Conservation (phyloP, 2,888 invertebrate species). For the Epistrophe eligans region DNA sequence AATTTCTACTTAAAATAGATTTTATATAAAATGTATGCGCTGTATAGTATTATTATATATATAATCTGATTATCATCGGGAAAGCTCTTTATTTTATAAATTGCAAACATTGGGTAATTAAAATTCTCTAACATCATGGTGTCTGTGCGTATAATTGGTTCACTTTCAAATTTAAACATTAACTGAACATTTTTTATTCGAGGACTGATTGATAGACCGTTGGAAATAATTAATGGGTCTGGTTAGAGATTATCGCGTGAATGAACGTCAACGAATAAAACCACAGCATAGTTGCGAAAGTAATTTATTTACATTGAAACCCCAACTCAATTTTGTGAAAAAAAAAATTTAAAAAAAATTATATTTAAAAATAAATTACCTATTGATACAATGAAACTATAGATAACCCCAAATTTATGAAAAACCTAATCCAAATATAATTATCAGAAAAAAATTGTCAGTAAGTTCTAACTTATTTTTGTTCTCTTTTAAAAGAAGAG, state of each 20-base stretch:
- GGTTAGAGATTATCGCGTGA: conserved; percentile 5
- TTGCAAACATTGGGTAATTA: background rate
- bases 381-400: too few species aligned
- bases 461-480: too few species aligned
- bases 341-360: too few species aligned
- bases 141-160: background rate
- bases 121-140: background rate
- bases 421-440: too few species aligned
- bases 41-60: too few species aligned
- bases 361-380: too few species aligned
- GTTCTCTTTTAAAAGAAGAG: too few species aligned
- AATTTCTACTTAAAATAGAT: background rate
- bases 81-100: background rate
- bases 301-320: conserved; percentile 15
- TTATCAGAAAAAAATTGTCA: too few species aligned
- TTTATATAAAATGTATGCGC: background rate
- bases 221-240: conserved; percentile 19
- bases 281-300: conserved; percentile 6
- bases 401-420: too few species aligned
- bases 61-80: background rate
- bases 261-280: background rate
- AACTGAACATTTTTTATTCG: background rate
- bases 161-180: conserved; percentile 9
- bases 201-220: conserved; percentile 1
- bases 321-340: too few species aligned